Evolutionary conservation across 2,888 invertebrate species (phyloP).

Genomic region (Acleris sparsana): DNA sequence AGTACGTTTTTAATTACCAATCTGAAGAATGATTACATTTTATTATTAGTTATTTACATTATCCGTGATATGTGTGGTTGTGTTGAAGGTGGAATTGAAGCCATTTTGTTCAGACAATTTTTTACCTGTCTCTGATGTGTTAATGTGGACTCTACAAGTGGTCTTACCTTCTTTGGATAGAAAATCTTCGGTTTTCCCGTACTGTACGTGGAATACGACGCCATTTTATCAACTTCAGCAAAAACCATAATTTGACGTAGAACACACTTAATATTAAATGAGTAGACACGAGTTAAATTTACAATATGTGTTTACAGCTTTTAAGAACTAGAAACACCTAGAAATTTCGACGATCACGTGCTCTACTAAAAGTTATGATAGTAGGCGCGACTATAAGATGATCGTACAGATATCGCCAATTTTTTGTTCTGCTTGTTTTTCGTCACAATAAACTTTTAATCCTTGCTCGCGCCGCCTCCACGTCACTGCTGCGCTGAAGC

Average conservation of each 20-base stretch:
- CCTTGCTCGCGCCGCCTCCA: slow-evolving; percentile 72
- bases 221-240: slow-evolving; percentile 79
- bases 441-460: slow-evolving; percentile 76
- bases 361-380: slow-evolving; percentile 55
- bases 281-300: slow-evolving; percentile 65
- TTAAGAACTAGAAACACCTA: slow-evolving; percentile 71
- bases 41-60: not conserved
- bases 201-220: slow-evolving; percentile 74
- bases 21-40: no score
- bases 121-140: slow-evolving; percentile 6
- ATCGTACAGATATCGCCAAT: slow-evolving; percentile 62
- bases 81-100: not conserved
- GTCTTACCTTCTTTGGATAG: slow-evolving; percentile 80
- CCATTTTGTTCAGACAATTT: not conserved
- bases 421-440: slow-evolving; percentile 68
- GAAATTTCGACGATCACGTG: slow-evolving; percentile 76
- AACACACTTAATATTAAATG: slow-evolving; percentile 64
- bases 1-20: no score
- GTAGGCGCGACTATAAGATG: slow-evolving; percentile 61
- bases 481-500: slow-evolving; percentile 67
- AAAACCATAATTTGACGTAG: slow-evolving; percentile 79
- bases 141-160: slow-evolving; percentile 8
- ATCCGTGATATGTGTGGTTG: not conserved
- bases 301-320: slow-evolving; percentile 53
- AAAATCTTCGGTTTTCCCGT: slow-evolving; percentile 81